Evolutionary conservation across 2,113 vertebrate species (phyloP).

Genomic region (Vimba vimba): DNA sequence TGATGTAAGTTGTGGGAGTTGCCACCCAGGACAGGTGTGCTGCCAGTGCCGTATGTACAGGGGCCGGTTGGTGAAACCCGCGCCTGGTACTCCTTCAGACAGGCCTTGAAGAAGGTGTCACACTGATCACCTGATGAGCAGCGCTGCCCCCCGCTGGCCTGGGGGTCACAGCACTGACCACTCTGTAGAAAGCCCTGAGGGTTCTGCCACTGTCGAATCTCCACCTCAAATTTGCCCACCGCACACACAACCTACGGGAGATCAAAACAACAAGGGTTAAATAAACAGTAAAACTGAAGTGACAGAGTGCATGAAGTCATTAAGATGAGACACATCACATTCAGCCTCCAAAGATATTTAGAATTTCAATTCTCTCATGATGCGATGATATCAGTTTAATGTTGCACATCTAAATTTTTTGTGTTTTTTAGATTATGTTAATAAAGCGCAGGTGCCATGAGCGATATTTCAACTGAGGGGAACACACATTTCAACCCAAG

Average conservation of each 20-base stretch:
- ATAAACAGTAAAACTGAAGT: background rate
- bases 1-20: slow-evolving; percentile 72
- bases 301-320: background rate
- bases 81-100: slow-evolving; percentile 83
- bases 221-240: slow-evolving; percentile 79
- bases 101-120: slow-evolving; percentile 79
- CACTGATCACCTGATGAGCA: slow-evolving; percentile 74
- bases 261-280: background rate
- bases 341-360: background rate
- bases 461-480: too few relatives aligned
- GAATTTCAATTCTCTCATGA: background rate
- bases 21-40: slow-evolving; percentile 75
- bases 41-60: slow-evolving; percentile 76
- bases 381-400: too few relatives aligned
- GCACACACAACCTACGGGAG: slow-evolving; percentile 68
- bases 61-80: slow-evolving; percentile 71
- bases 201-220: slow-evolving; percentile 78
- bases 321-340: slow-evolving; percentile 9
- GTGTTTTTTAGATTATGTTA: too few relatives aligned
- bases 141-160: slow-evolving; percentile 62
- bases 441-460: too few relatives aligned
- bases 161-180: slow-evolving; percentile 78
- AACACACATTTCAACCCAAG: too few relatives aligned
- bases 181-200: slow-evolving; percentile 72
- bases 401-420: too few relatives aligned